Base-by-base conservation (phyloP, 2,888 invertebrate genomes). In the Gastrophysa polygoni region DNA sequence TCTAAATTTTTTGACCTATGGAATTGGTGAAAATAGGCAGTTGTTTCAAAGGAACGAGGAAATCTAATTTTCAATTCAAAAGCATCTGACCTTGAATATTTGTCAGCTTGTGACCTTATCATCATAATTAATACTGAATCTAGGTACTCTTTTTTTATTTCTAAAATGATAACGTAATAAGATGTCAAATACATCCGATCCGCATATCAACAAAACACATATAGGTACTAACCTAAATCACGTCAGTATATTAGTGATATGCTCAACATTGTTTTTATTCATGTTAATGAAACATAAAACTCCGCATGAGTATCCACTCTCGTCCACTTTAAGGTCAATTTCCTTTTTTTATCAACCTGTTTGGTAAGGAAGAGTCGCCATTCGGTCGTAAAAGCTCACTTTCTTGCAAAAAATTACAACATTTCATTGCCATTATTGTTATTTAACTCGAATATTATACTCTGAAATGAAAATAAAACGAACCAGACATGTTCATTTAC, bases 401-500 rank as follows among this genome's bases (percentile, higher is more conserved):
- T 20, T 52, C 38, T 52, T 52, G 38, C 38, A 11, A 34, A 52
- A n/a, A 38, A 34, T 14, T 52, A 52, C 21, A 52, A 17, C 16
- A 52, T 52, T 52, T 38, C 34, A 52, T 52, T 52, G 38, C 38
- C 38, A 38, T 38, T 38, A 38, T 38, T n/a, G 38, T 38, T 38
- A 38, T 38, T 38, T 38, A 38, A 38, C 11, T 38, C 38, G 38
- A 38, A 38, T 38, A 38, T 38, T 38, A 38, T 38, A 11, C 38
- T 38, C 38, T 48, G n/a, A 61, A 50, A 57, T 28, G 21, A 51
- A 46, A 61, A 44, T 61, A 61, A 61, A 61, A 50, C 54, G 47
- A 16, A 5, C 34, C 18, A 28, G 61, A 61, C 61, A 61, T 61
- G 28, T 58, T 57, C 57, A 61, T 61, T 50, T 38, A 57, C 57